Conservation (phyloP, 1,140 invertebrate genomes). For the Liolophura sinensis region DNA sequence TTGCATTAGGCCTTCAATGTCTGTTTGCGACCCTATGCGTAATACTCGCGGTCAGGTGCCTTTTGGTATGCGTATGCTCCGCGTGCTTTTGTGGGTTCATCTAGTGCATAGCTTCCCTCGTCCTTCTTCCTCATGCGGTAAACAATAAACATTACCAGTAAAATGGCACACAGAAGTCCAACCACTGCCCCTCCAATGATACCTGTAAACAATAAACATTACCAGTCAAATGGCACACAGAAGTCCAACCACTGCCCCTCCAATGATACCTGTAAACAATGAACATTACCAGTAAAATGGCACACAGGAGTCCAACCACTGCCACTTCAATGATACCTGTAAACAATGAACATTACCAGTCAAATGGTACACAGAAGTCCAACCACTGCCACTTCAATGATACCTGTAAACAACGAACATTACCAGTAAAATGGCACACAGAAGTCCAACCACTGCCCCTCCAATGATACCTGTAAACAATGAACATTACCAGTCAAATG, state of each 20-base stretch:
- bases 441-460: constrained; percentile 93
- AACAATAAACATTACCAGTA: constrained; percentile 98
- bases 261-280: constrained; percentile 98
- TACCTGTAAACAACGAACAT: constrained; percentile 99
- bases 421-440: constrained; percentile 96
- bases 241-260: constrained; percentile 94
- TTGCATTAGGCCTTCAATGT: background rate
- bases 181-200: constrained; percentile 98
- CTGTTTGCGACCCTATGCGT: constrained; percentile 72
- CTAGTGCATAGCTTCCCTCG: constrained; percentile 96
- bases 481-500: constrained; percentile 85
- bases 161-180: constrained; percentile 92
- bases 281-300: constrained; percentile 98
- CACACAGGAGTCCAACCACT: constrained; percentile 94
- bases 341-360: constrained; percentile 72
- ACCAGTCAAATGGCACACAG: constrained; percentile 96
- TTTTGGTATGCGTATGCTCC: constrained; percentile 88
- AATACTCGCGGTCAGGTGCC: constrained; percentile 90
- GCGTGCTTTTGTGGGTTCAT: constrained; percentile 93
- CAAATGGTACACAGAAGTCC: constrained; percentile 95
- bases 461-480: constrained; percentile 88
- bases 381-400: constrained; percentile 97
- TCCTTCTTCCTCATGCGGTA: constrained; percentile 99
- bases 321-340: constrained; percentile 97
- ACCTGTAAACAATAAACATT: constrained; percentile 71